Evolutionary conservation across 2,888 invertebrate genomes (phyloP), one percentile per base, ranked within the genome.

Genomic region (Matsumyia berberina): DNA sequence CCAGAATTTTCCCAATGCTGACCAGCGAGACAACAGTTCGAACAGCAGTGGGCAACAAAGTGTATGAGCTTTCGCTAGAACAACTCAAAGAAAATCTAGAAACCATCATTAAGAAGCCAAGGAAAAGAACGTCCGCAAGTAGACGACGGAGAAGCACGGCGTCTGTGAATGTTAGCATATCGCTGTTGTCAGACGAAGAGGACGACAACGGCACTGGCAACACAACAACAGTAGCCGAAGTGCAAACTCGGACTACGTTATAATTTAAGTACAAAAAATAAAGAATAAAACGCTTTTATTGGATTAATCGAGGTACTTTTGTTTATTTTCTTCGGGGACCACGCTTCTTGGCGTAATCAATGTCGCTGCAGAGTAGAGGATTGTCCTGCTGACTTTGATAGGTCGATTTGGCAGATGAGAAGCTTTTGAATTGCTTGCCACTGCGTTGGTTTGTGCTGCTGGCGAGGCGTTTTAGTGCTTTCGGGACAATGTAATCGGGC

Each of bases 401-500:
- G 0, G 90, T 89, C 0, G 89, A 88, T 69, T 90, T 91, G 9
- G 90, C 88, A 6, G 88, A 88, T 0, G 89, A 89, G 9, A 86
- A 88, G 5, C 70, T 73, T 35, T 82, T 70, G 17, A 60, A 64
- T 8, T 78, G 80, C 17, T 80, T 85, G 2, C 55, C 35, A 17
- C 60, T 57, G 2, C 70, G 70, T 5, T 70, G 70, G 44, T 74
- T 87, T 12, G 88, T 90, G 24, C 93, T 93, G 1, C 93, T 93
- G 5, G 94, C 93, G 15, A 96, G 92, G 81, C 93, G 93, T 89
- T 96, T 95, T 57, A 97, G 91, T 0, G 96, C 95, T 0, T 94
- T 94, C 0, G 97, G 97, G 0, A 98, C 93, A 87, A 97, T 95
- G 90, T 99, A 99, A 66, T 98, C 98, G 0, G 99, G 99, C 0